Evolutionary conservation across 2,113 vertebrate genomes (phyloP).

Genomic region (Aplodontia rufa): DNA sequence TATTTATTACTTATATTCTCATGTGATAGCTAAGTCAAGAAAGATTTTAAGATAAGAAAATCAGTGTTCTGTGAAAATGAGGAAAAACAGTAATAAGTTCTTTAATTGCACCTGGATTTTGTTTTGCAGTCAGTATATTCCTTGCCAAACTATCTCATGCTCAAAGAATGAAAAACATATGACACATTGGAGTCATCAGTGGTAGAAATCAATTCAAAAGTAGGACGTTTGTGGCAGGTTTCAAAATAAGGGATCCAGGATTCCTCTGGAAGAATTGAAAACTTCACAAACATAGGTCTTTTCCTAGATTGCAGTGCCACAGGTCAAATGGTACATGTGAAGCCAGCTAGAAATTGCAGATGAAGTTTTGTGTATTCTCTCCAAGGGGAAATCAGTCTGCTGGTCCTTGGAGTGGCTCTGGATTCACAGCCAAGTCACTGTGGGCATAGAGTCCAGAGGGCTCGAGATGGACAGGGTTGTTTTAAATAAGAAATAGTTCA

Average conservation of each 20-base stretch:
- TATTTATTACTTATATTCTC: background rate
- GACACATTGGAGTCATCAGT: background rate
- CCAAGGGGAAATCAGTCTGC: background rate
- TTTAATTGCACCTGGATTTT: slow-evolving; percentile 26
- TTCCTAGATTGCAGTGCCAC: background rate
- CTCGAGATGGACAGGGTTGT: background rate
- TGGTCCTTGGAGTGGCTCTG: background rate
- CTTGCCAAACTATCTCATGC: background rate
- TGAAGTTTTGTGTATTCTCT: background rate
- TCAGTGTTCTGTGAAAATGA: slow-evolving; percentile 23
- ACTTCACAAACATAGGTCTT: background rate
- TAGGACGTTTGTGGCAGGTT: background rate
- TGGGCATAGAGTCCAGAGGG: background rate
- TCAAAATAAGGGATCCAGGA: background rate
- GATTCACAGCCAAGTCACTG: background rate
- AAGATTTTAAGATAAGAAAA: slow-evolving; percentile 13
- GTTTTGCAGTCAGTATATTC: background rate
- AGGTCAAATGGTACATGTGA: background rate
- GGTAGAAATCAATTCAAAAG: background rate
- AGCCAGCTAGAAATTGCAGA: background rate
- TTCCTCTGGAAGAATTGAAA: background rate
- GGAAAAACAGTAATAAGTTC: background rate
- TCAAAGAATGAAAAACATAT: background rate
- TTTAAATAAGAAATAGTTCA: background rate
- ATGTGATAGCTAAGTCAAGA: background rate